phyloP scores from a whole-genome alignment of 2,113 vertebrate species.

The Colaptes auratus region DNA sequence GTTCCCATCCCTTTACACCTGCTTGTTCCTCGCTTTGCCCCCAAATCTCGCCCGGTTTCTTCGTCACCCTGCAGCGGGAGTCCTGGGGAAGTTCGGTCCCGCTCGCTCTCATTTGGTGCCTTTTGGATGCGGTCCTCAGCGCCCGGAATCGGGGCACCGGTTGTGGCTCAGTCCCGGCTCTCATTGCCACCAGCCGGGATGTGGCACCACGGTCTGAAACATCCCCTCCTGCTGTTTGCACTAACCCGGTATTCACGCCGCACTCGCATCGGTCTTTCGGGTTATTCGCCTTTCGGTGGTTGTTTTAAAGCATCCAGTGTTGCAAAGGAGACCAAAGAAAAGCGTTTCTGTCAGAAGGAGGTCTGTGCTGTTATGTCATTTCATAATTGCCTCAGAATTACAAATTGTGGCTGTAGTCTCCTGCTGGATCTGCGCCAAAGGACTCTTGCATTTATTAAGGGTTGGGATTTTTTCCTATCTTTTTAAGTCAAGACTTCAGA shows the following conservation, averaged over 20 bases:
- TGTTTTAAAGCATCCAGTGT: neutral
- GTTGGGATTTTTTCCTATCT: neutral
- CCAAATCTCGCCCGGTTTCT: neutral
- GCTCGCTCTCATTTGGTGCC: neutral
- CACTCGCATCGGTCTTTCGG: neutral
- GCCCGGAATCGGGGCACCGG: neutral
- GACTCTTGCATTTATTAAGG: neutral
- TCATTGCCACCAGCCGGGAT: neutral
- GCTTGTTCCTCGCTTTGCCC: neutral
- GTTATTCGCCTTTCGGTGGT: neutral
- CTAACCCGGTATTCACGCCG: neutral
- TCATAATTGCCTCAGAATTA: conserved; percentile 51
- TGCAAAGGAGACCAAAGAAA: neutral
- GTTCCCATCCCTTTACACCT: conserved; percentile 2
- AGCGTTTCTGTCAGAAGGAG: neutral
- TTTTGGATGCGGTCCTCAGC: neutral
- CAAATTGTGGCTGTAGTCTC: conserved; percentile 7
- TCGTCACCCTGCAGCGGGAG: neutral
- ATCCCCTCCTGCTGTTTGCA: neutral
- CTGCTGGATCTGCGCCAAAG: neutral
- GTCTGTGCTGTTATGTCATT: conserved; percentile 45
- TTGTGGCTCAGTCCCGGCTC: neutral
- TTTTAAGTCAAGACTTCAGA: neutral
- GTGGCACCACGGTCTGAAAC: neutral
- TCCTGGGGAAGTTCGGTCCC: neutral